phyloP scores from a whole-genome alignment of 2,888 invertebrate genomes.

The Junonia oenone region DNA sequence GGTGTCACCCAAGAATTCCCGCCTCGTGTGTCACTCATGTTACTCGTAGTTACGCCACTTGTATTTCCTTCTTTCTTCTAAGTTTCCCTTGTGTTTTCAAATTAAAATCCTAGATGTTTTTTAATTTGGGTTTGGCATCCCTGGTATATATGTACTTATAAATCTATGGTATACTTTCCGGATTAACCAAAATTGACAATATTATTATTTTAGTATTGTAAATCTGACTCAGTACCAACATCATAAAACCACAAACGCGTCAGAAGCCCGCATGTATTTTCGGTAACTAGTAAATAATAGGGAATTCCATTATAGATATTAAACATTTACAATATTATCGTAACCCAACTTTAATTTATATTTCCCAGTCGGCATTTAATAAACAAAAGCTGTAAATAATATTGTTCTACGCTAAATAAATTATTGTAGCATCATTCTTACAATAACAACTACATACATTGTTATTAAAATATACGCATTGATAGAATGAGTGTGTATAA shows the following conservation, averaged over 20 bases:
- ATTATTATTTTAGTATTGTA: background rate
- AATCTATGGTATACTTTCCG: background rate
- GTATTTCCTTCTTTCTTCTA: too few relatives aligned
- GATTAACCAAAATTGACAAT: background rate
- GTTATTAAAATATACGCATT: slow-evolving; percentile 3
- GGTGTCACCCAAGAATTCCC: too few relatives aligned
- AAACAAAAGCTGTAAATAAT: slow-evolving; percentile 5
- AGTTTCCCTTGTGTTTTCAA: too few relatives aligned
- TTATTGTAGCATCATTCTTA: background rate
- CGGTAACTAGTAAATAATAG: background rate
- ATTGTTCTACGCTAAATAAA: slow-evolving; percentile 8
- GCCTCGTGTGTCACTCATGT: too few relatives aligned
- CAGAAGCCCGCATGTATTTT: background rate
- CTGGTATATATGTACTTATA: too few relatives aligned
- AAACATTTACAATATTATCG: background rate
- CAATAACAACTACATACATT: background rate
- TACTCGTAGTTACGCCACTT: too few relatives aligned
- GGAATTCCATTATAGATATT: too few relatives aligned
- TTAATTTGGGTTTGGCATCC: too few relatives aligned
- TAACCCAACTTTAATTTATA: background rate
- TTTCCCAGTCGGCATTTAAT: background rate
- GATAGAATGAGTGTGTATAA: slow-evolving; percentile 13
- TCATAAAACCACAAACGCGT: background rate
- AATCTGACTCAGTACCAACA: background rate
- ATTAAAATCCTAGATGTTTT: too few relatives aligned